Percentiles rank a stretch among this genome's conserved stretches.
Evolutionary conservation across 2,888 invertebrate species (phyloP).

Genomic region (Andrena marginata): DNA sequence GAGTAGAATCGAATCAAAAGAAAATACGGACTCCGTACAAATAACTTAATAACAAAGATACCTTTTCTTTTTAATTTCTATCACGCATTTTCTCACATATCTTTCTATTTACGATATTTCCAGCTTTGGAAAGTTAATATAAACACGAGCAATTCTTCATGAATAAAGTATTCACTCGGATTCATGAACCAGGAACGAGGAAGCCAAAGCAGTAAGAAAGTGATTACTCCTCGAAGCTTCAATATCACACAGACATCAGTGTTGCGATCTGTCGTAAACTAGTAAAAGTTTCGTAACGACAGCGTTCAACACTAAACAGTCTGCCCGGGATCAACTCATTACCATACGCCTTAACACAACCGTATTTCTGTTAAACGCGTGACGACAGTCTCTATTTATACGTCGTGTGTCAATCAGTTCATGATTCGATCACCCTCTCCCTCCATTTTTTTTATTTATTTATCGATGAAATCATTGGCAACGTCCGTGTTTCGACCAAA

Average conservation of each 20-base stretch:
- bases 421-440: slow-evolving; percentile 9
- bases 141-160: no score
- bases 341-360: slow-evolving; percentile 58
- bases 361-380: slow-evolving; percentile 62
- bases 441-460: not conserved
- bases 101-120: no score
- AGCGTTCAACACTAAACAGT: slow-evolving; percentile 25
- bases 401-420: slow-evolving; percentile 56
- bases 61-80: no score
- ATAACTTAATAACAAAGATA: no score
- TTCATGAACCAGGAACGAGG: not conserved
- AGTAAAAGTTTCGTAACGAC: slow-evolving; percentile 38
- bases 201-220: not conserved
- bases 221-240: not conserved
- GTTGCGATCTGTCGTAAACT: slow-evolving; percentile 25
- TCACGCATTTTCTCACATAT: no score
- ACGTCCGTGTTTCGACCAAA: not conserved
- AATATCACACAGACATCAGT: not conserved
- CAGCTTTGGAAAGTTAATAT: no score
- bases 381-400: slow-evolving; percentile 78
- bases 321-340: slow-evolving; percentile 51
- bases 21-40: no score
- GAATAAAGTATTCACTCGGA: no score
- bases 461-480: not conserved
- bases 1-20: no score